These are phyloP conservation scores for Ptychoptera albimana DNA, from an alignment of 2,888 invertebrate genomes.

Conservation along the genomic window DNA sequence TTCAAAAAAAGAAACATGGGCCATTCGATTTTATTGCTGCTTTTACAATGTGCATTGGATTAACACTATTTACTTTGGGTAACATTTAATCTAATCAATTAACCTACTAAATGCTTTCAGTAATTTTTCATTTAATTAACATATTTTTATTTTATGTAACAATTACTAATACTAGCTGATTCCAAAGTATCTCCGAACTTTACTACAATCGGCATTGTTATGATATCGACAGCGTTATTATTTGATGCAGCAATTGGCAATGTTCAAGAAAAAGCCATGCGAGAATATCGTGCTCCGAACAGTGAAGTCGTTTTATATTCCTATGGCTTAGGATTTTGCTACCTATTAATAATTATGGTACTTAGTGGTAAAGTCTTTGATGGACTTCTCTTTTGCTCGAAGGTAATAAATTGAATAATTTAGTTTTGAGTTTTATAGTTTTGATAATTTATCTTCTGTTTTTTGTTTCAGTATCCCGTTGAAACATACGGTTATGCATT, in stretches of 20 bases:
- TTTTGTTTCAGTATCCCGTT: constrained; percentile 42
- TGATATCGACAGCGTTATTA: constrained; percentile 70
- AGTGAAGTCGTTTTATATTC: constrained; percentile 89
- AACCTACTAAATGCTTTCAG: neutral
- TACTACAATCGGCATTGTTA: constrained; percentile 47
- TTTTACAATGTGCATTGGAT: constrained; percentile 70
- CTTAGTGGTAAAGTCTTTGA: constrained; percentile 54
- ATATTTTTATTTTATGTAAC: constrained; percentile 2
- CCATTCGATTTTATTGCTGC: constrained; percentile 73
- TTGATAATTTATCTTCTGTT: constrained; percentile 8
- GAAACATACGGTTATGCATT: constrained; percentile 73
- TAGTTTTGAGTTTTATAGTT: neutral
- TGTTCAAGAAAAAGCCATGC: constrained; percentile 92
- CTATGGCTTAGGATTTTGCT: constrained; percentile 73
- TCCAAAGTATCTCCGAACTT: constrained; percentile 62
- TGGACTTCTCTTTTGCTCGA: constrained; percentile 59
- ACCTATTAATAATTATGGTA: constrained; percentile 58
- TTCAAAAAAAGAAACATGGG: constrained; percentile 77
- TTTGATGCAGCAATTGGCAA: constrained; percentile 95
- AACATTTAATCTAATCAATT: neutral
- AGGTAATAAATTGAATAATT: constrained; percentile 35
- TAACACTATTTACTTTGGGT: constrained; percentile 77
- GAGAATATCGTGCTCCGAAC: constrained; percentile 62
- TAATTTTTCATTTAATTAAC: constrained; percentile 2
- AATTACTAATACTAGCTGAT: constrained; percentile 38